Evolutionary conservation across 2,888 invertebrate genomes (phyloP).

Genomic region (Ophion obscuratus): DNA sequence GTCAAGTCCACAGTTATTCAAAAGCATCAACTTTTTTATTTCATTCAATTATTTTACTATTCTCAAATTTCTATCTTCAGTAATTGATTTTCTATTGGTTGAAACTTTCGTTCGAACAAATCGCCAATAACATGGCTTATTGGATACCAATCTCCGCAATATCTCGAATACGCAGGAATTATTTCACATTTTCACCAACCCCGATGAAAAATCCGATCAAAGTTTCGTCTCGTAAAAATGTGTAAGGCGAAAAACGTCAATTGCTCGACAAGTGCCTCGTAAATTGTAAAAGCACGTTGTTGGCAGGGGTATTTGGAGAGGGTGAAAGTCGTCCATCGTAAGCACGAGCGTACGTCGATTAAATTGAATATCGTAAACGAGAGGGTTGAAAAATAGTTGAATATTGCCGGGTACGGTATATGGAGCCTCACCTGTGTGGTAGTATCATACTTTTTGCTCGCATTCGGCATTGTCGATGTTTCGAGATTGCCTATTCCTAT

Average conservation of each 20-base stretch:
- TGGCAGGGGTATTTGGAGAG: background rate
- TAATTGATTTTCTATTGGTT: too few species aligned
- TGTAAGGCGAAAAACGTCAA: background rate
- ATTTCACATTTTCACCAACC: background rate
- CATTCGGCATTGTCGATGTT: slow-evolving; percentile 80
- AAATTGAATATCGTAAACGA: slow-evolving; percentile 8
- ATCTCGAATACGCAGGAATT: background rate
- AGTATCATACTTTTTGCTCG: slow-evolving; percentile 78
- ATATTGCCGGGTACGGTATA: slow-evolving; percentile 62
- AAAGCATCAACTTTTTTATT: too few species aligned
- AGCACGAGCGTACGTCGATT: slow-evolving; percentile 43
- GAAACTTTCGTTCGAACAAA: too few species aligned
- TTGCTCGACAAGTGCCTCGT: slow-evolving; percentile 11
- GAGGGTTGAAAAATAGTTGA: slow-evolving; percentile 44
- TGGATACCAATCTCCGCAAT: too few species aligned
- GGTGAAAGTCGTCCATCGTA: background rate
- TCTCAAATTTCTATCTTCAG: too few species aligned
- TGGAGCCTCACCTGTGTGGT: slow-evolving; percentile 82
- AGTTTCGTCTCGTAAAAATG: too few species aligned
- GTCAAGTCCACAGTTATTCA: too few species aligned
- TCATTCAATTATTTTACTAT: too few species aligned
- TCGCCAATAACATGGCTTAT: too few species aligned
- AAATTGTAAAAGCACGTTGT: slow-evolving; percentile 11
- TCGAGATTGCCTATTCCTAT: slow-evolving; percentile 72
- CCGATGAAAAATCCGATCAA: background rate